Base-by-base conservation (phyloP, 2,888 invertebrate genomes). In the Chloroclystis v-ata region DNA sequence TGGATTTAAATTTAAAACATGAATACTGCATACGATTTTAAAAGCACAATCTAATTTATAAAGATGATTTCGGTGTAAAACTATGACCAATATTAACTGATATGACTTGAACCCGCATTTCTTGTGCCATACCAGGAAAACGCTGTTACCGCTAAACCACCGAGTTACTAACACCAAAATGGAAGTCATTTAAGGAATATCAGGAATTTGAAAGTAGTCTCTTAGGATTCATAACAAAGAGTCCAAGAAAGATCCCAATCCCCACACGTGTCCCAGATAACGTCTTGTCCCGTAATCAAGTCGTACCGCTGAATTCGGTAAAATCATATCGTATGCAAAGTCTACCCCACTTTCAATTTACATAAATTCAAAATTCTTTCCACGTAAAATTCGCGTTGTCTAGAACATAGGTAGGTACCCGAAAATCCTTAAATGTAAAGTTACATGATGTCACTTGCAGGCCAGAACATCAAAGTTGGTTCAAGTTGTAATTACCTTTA, bases 401-500 rank as follows among this genome's bases (percentile, higher is more conserved):
- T 41, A 25, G 45, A 49, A 41, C 44, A 41, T 42, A 42, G 28
- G 39, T n/a, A 13, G n/a, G 33, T 35, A 28, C 35, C 13, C 37
- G 25, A 29, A 29, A 41, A 35, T 46, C 28, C 32, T 28, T 24
- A 2, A 35, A 35, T 20, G 35, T 10, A 39, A 28, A n/a, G 30
- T 42, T 40, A 40, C 43, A 30, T 43, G 30, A 43, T 24, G 40
- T 37, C 43, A 30, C 24, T 33, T 35, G 56, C 54, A 45, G 42
- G 35, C 25, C 16, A 12, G 37, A 8, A 52, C 40, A 43, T 46
- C 49, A 37, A 49, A 52, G 20, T 47, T 47, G 37, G 57, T 62
- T 57, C 41, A 55, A 53, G 40, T 69, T 66, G 64, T 72, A 68
- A 72, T 71, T 69, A 70, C 60, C 54, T 66, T 60, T 61, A 60